Conservation (phyloP, 2,888 invertebrate genomes). For the Venustoraphidia nigricollis region DNA sequence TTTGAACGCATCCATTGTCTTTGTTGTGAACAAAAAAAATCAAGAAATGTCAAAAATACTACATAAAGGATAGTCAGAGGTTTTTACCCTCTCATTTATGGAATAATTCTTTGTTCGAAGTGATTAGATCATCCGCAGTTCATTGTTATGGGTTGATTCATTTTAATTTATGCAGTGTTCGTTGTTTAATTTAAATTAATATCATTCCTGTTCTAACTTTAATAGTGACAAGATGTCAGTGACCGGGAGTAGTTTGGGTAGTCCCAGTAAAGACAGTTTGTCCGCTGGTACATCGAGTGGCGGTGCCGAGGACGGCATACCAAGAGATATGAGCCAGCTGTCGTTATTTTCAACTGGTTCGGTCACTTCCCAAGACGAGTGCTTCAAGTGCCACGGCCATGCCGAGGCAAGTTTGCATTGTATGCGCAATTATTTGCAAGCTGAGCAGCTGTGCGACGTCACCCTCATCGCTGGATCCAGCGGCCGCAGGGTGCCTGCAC, state of each 20-base stretch:
- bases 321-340: constrained; percentile 49
- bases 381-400: constrained; percentile 61
- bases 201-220: not conserved
- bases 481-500: constrained; percentile 36
- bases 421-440: constrained; percentile 69
- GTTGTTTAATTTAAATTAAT: no score
- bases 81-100: no score
- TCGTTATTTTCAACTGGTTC: constrained; percentile 42
- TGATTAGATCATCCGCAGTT: no score
- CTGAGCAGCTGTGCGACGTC: constrained; percentile 77
- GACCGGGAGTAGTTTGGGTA: constrained; percentile 18
- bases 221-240: constrained; percentile 14
- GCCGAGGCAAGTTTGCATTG: constrained; percentile 66
- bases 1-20: no score
- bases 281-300: constrained; percentile 18
- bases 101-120: no score
- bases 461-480: constrained; percentile 61
- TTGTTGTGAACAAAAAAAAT: no score
- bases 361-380: constrained; percentile 56
- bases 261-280: constrained; percentile 23
- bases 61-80: no score
- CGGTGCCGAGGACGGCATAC: constrained; percentile 36
- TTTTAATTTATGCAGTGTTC: no score
- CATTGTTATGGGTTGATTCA: no score
- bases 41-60: no score